phyloP scores from a whole-genome alignment of 2,888 invertebrate genomes.

The Cyclophora punctaria region DNA sequence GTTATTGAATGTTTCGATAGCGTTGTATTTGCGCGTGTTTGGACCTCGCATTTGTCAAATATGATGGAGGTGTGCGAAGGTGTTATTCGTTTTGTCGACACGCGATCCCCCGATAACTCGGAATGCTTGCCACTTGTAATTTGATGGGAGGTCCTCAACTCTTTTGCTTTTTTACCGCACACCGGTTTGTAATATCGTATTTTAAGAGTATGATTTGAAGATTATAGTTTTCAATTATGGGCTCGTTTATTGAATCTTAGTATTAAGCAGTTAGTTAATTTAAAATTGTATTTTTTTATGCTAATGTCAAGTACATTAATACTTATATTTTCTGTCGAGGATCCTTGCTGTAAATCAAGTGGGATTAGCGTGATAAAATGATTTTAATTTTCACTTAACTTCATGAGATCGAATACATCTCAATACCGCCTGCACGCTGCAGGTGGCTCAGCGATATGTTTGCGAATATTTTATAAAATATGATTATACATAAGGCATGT shows the following conservation, averaged over 20 bases:
- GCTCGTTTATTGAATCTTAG: no score
- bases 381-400: constrained; percentile 25
- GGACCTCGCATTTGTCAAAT: constrained; percentile 57
- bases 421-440: constrained; percentile 38
- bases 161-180: constrained; percentile 28
- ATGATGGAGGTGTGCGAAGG: constrained; percentile 53
- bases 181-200: constrained; percentile 12
- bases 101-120: constrained; percentile 55
- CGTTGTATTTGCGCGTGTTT: constrained; percentile 46
- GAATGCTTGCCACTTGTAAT: constrained; percentile 55
- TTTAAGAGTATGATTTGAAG: constrained; percentile 3
- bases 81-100: constrained; percentile 63
- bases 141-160: constrained; percentile 53
- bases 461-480: constrained; percentile 33
- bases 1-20: constrained; percentile 18
- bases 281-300: no score
- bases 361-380: constrained; percentile 22
- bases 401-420: constrained; percentile 31
- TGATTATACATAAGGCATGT: constrained; percentile 37
- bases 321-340: not conserved
- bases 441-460: constrained; percentile 47
- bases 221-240: not conserved
- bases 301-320: no score
- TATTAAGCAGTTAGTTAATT: no score
- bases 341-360: constrained; percentile 14